Base-by-base conservation (phyloP, 2,797 vertebrate genomes). In the Triplophysa yarkandensis region DNA sequence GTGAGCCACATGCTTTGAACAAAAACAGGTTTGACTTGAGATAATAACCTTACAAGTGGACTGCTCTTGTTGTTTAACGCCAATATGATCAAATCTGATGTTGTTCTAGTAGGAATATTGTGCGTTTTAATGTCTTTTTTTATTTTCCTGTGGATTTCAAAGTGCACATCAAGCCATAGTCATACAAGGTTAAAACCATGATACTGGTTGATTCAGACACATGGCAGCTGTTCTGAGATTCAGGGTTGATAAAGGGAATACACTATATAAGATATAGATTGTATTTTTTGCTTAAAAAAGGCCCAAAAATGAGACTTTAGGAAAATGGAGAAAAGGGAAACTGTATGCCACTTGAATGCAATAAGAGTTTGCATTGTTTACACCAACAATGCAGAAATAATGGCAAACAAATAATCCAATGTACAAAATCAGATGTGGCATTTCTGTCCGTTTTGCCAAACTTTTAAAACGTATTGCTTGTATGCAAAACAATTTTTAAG, bases 401-500 rank as follows among this genome's bases (percentile, higher is more conserved):
- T 34, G 68, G 41, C 55, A 71, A 48, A 48, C 27, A 46, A 43
- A 23, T 11, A 0, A 70, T 61, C 11, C 34, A 41, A 48, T 34
- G 68, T 19, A 1, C 27, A 60, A 16, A 7, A 4, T 27, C 50
- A 6, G 13, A 54, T 5, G 23, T 4, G 23, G 27, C 23, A 28
- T 3, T 27, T 14, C 23, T 30, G 7, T 58, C n/a, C 4, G 17
- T 61, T 50, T 48, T 6, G 14, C 8, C 27, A 32, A 58, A 27
- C 4, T 16, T 39, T 71, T 50, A 27, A 17, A 50, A 50, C 19
- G 19, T 17, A 32, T 21, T 21, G n/a, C 17, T 62, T 43, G 9
- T 52, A 7, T 72, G 13, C 34, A 41, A 14, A 72, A 48, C 25
- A 72, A 41, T 6, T 16, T 30, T 71, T 71, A 46, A 61, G 36